phyloP scores from a whole-genome alignment of 2,888 invertebrate species.

The Microplitis deprimator region DNA sequence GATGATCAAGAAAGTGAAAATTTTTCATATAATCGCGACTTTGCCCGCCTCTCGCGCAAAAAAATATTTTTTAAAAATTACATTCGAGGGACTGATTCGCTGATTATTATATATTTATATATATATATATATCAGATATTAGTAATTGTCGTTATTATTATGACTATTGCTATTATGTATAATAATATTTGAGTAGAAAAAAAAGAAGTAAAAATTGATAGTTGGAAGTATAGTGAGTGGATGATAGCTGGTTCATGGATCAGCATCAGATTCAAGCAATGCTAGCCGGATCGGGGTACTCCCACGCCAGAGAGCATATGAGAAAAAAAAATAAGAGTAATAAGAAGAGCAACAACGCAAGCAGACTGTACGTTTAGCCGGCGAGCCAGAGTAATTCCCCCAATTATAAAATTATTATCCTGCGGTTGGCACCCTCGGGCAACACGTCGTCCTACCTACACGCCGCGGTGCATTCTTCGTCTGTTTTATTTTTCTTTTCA shows the following conservation, averaged over 20 bases:
- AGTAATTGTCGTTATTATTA: constrained; percentile 6
- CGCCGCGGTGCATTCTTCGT: constrained; percentile 49
- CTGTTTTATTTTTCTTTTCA: constrained; percentile 52
- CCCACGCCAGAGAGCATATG: constrained; percentile 60
- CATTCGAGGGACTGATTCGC: no score
- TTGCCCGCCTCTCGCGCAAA: no score
- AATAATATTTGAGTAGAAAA: constrained; percentile 41
- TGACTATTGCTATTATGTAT: not conserved
- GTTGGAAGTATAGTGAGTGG: not conserved
- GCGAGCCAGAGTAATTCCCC: constrained; percentile 70
- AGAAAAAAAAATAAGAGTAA: constrained; percentile 5
- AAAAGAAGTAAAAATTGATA: not conserved
- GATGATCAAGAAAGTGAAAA: no score
- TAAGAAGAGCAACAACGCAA: constrained; percentile 30
- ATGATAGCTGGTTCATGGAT: constrained; percentile 21
- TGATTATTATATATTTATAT: no score
- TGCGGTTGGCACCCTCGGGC: constrained; percentile 70
- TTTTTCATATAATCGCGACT: no score
- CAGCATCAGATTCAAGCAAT: constrained; percentile 62
- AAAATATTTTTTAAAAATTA: no score
- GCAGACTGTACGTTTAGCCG: constrained; percentile 48
- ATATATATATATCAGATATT: no score
- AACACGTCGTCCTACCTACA: constrained; percentile 62
- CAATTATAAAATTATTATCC: constrained; percentile 71
- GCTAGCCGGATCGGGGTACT: constrained; percentile 59